Percentiles rank a stretch among this genome's conserved stretches.
Conservation (phyloP, 2,797 vertebrate genomes). For the Danio aesculapii region DNA sequence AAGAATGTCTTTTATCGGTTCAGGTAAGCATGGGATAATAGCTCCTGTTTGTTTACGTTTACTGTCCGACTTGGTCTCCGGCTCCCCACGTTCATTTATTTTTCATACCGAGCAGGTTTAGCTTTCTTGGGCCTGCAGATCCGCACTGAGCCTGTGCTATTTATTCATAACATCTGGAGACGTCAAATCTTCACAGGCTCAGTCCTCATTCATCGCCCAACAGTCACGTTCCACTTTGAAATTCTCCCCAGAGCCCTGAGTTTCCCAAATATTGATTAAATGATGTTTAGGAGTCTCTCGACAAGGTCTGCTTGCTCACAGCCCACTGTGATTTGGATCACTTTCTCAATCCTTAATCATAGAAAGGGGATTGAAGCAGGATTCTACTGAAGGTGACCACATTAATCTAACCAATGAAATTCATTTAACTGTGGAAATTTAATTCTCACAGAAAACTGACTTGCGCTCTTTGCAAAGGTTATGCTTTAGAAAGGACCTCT, state of each 20-base stretch:
- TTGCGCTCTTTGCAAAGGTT: neutral
- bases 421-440: conserved; percentile 4
- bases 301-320: conserved; percentile 11
- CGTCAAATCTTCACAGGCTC: conserved; percentile 57
- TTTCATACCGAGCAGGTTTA: conserved; percentile 70
- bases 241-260: neutral
- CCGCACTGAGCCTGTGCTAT: conserved; percentile 67
- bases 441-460: conserved; percentile 10
- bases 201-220: conserved; percentile 57
- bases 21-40: conserved; percentile 58
- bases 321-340: conserved; percentile 32
- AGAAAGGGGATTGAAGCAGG: conserved; percentile 8
- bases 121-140: conserved; percentile 70
- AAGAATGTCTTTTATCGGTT: conserved; percentile 59
- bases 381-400: conserved; percentile 16
- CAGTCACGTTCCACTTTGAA: conserved; percentile 27
- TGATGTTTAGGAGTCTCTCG: conserved; percentile 17
- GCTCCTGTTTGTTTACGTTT: conserved; percentile 68
- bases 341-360: conserved; percentile 27
- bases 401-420: conserved; percentile 48
- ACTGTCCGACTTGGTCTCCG: conserved; percentile 44
- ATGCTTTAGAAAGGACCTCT: neutral
- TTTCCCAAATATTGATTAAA: conserved; percentile 34
- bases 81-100: conserved; percentile 72
- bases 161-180: conserved; percentile 72